Conservation (phyloP, 1,140 invertebrate species). For the Maniola jurtina region DNA sequence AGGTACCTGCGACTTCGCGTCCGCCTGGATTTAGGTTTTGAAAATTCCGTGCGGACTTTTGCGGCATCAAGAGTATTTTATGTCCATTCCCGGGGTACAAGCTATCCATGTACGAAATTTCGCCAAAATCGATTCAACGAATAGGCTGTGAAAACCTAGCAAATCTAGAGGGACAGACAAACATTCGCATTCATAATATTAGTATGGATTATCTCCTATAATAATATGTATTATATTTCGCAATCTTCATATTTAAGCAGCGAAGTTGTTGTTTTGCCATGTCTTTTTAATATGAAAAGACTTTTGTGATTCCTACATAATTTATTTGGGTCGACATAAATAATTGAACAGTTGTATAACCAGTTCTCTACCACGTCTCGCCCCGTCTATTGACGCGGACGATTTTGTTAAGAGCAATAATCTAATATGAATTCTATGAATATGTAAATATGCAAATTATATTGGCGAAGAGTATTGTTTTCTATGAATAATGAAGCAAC, state of each 20-base stretch:
- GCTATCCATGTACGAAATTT: too few relatives aligned
- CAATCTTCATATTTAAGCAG: not conserved
- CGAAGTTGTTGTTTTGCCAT: not conserved
- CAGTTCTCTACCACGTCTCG: constrained; percentile 6
- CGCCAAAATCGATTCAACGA: too few relatives aligned
- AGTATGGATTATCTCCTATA: too few relatives aligned
- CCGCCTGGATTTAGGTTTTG: too few relatives aligned
- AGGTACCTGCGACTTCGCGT: too few relatives aligned
- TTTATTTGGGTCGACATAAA: constrained; percentile 9
- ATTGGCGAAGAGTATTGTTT: constrained; percentile 4
- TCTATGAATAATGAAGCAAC: constrained; percentile 8
- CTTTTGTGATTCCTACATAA: constrained; percentile 7
- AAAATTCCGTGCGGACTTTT: too few relatives aligned
- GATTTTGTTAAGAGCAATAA: constrained; percentile 12
- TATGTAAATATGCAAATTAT: constrained; percentile 11
- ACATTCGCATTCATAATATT: too few relatives aligned
- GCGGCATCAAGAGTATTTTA: too few relatives aligned
- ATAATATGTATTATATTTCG: not conserved
- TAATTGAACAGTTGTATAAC: constrained; percentile 15
- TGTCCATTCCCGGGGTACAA: too few relatives aligned
- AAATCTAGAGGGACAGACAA: too few relatives aligned
- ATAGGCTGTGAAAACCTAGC: too few relatives aligned
- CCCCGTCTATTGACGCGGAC: not conserved
- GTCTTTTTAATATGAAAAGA: constrained; percentile 3
- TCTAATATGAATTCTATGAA: constrained; percentile 8